Evolutionary conservation across 2,113 vertebrate genomes (phyloP), one percentile per base, ranked within the genome.

Genomic region (Apus apus): DNA sequence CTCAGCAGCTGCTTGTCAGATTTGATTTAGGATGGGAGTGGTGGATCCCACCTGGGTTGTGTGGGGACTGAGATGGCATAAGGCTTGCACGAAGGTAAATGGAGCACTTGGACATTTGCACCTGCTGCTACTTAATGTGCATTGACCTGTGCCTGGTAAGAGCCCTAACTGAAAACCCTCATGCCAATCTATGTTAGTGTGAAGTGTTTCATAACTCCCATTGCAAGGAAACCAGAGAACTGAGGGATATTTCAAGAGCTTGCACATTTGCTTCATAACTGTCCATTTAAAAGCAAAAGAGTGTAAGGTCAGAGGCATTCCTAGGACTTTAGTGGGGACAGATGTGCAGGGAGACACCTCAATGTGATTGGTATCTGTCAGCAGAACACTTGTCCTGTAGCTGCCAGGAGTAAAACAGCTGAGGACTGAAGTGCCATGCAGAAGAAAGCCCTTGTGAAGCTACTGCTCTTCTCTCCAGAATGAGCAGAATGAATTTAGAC

Each of bases 51-150:
- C 14, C 17, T 16, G 38, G 13, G 32, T 14, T 48, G n/a, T 7
- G 4, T 0, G 43, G 66, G 62, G 15, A 10, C 26, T 15, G 36
- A 15, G 54, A 10, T 11, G 58, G 54, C 3, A 26, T 1, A 5
- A 78, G 38, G 51, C 62, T 48, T 25, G n/a, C 5, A 2, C 60
- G 27, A 66, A 66, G 40, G 40, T 5, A 18, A 19, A 4, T 29
- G 68, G n/a, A 51, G 51, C 68, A 30, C 43, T 34, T 18, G 6
- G 45, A 15, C 8, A 5, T 4, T 6, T 13, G 34, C 5, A 77
- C 29, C 56, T 66, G 50, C 60, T 77, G 45, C 16, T 27, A 16
- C 6, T 62, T 15, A 19, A 9, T 17, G 70, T 56, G 56, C 7
- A 36, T 13, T n/a, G 46, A 32, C 46, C 36, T 62, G 19, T 46